Conservation (phyloP, 2,113 vertebrate species). For the Ascaphus truei region DNA sequence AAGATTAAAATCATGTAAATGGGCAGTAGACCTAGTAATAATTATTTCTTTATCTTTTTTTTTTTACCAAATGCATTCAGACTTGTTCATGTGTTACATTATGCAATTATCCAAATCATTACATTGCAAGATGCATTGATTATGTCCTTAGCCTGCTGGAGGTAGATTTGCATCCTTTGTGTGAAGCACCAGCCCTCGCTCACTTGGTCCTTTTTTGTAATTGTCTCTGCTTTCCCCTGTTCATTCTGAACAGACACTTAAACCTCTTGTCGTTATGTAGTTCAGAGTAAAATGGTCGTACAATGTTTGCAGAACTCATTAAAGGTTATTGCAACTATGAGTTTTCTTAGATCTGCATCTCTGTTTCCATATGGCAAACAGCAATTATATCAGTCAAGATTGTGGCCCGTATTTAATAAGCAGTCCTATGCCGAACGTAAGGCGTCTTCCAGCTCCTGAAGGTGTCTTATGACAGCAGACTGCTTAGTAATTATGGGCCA, state of each 20-base stretch:
- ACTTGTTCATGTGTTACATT: conserved; percentile 39
- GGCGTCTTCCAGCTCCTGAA: too few species aligned
- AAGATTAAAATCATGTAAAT: conserved; percentile 37
- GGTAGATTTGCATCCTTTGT: conserved; percentile 37
- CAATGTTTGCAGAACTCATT: not conserved
- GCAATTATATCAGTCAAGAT: too few species aligned
- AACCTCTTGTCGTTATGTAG: conserved; percentile 12
- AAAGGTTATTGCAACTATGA: not conserved
- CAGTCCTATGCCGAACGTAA: too few species aligned
- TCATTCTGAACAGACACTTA: conserved; percentile 17
- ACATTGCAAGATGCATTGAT: conserved; percentile 31
- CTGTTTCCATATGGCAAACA: too few species aligned
- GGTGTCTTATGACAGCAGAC: too few species aligned
- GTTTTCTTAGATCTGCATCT: too few species aligned
- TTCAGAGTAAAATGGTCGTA: not conserved
- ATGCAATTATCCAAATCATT: conserved; percentile 39
- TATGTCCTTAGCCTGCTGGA: conserved; percentile 15
- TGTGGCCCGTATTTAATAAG: too few species aligned
- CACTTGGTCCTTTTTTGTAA: conserved; percentile 23
- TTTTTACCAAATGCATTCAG: conserved; percentile 38
- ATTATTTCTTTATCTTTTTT: conserved; percentile 37
- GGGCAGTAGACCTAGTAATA: conserved; percentile 37
- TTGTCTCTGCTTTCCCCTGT: conserved; percentile 12
- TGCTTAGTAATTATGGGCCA: too few species aligned
- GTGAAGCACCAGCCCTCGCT: conserved; percentile 10